Percentiles rank a stretch among this genome's conserved stretches.
These are phyloP conservation scores for Selene dorsalis DNA, from an alignment of 2,797 vertebrate species.

Conservation along the genomic window DNA sequence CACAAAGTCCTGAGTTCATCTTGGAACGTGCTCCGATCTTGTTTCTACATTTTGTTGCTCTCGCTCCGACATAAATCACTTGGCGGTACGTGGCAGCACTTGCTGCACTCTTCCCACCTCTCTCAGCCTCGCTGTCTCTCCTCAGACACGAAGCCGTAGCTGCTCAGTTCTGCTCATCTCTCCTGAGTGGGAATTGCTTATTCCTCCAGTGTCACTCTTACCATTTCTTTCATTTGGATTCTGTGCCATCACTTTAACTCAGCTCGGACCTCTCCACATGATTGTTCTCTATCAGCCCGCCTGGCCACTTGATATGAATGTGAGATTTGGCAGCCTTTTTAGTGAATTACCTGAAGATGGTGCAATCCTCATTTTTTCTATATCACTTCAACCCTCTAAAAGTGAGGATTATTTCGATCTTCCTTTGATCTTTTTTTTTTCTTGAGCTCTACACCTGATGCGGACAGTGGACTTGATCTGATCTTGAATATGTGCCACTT, in stretches of 20 bases:
- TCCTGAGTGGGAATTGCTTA: conserved; percentile 49
- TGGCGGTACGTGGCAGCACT: conserved; percentile 43
- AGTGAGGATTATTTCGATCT: conserved; percentile 29
- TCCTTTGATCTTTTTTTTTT: conserved; percentile 43
- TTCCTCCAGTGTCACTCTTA: conserved; percentile 46
- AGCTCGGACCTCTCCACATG: conserved; percentile 49
- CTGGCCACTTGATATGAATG: conserved; percentile 43
- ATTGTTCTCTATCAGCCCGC: conserved; percentile 49
- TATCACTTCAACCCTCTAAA: conserved; percentile 33
- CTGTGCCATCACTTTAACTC: conserved; percentile 37
- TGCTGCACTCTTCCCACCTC: conserved; percentile 48
- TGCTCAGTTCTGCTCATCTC: conserved; percentile 44
- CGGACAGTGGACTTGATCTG: conserved; percentile 17
- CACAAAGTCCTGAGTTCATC: conserved; percentile 73
- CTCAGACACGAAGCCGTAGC: conserved; percentile 33
- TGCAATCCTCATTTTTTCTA: conserved; percentile 38
- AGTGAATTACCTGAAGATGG: conserved; percentile 43
- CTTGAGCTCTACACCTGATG: conserved; percentile 15
- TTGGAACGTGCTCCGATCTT: conserved; percentile 67
- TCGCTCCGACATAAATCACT: conserved; percentile 72
- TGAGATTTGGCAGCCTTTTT: conserved; percentile 39
- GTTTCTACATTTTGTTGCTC: conserved; percentile 74
- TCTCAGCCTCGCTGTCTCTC: conserved; percentile 27
- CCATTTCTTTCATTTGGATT: conserved; percentile 55
- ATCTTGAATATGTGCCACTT: conserved; percentile 9